Base-by-base conservation (phyloP, 1,140 invertebrate species). In the Acromyrmex heyeri region DNA sequence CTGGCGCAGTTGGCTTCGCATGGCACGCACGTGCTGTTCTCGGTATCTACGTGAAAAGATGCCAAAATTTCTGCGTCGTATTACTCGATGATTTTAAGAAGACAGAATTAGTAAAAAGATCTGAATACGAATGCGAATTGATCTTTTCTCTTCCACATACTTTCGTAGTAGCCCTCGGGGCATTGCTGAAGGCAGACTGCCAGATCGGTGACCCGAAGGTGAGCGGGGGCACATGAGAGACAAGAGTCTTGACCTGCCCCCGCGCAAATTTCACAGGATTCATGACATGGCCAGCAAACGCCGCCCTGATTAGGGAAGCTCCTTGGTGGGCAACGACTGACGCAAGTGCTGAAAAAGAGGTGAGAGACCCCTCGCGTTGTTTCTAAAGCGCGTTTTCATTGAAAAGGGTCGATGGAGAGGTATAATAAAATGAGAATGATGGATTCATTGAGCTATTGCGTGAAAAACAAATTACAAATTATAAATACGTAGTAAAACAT, bases 151-250 rank as follows among this genome's bases (percentile, higher is more conserved):
- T 18, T 48, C 16, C 10, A 95, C 95, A 95, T 95, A 97, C 97
- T 97, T 95, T 98, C 97, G 94, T 96, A 98, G 91, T 98, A 98
- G 57, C 97, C 97, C 91, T 98, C 98, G 0, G 97, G 98, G 92
- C 98, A 98, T 90, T 97, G 97, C 91, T 98, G 97, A 59, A 98
- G 94, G 88, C 97, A 98, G 3, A 98, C 97, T 55, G 97, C 97
- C 57, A 98, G 95, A 95, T 98, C 97, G 5, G 97, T 97, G 75
- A 98, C 97, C 92, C 97, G 95, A 21, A 98, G 95, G 93, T 98
- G 97, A 62, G 97, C 97, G 5, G 97, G 97, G 0, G 97, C 97
- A 94, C 98, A 98, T 10, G 97, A 97, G 3, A 98, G 95, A 92
- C 98, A 98, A 59, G 97, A 97, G 91, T 98, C 97, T 90, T 97